Conservation (phyloP, 2,113 vertebrate species). For the Bostrychus sinensis region DNA sequence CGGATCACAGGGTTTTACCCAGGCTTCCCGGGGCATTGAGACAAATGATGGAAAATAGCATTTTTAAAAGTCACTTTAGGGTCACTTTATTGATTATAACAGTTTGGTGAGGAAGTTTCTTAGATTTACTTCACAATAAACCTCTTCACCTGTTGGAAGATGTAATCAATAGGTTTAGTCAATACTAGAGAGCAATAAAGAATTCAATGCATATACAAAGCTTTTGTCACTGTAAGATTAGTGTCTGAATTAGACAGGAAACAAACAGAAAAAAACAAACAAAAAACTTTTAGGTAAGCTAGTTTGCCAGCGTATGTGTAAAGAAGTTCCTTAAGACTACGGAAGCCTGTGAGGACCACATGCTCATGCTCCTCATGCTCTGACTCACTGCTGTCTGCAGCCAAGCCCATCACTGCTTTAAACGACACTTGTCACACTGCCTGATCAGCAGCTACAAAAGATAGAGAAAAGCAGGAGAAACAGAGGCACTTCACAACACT, state of each 20-base stretch:
- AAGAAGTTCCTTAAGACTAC: background rate
- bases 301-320: background rate
- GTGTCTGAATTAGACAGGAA: no score
- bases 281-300: slow-evolving; percentile 29
- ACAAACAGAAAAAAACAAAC: background rate
- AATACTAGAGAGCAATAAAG: slow-evolving; percentile 50
- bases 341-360: slow-evolving; percentile 33
- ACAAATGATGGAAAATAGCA: background rate
- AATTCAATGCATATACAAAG: slow-evolving; percentile 36
- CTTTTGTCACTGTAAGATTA: background rate
- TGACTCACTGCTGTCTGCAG: slow-evolving; percentile 39
- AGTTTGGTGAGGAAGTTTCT: slow-evolving; percentile 30
- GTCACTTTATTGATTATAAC: slow-evolving; percentile 76
- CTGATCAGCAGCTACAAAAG: slow-evolving; percentile 69
- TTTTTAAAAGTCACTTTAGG: background rate
- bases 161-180: slow-evolving; percentile 69
- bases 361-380: slow-evolving; percentile 41
- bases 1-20: slow-evolving; percentile 29
- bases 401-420: slow-evolving; percentile 51
- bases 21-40: slow-evolving; percentile 20
- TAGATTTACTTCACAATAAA: slow-evolving; percentile 18
- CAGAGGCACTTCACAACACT: slow-evolving; percentile 97
- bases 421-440: slow-evolving; percentile 77
- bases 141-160: slow-evolving; percentile 32
- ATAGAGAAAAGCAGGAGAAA: slow-evolving; percentile 74